A percentile compares a stretch with the other conserved stretches of the same genome.
Evolutionary conservation across 2,113 vertebrate species (phyloP).

Genomic region (Hippopotamus amphibius): DNA sequence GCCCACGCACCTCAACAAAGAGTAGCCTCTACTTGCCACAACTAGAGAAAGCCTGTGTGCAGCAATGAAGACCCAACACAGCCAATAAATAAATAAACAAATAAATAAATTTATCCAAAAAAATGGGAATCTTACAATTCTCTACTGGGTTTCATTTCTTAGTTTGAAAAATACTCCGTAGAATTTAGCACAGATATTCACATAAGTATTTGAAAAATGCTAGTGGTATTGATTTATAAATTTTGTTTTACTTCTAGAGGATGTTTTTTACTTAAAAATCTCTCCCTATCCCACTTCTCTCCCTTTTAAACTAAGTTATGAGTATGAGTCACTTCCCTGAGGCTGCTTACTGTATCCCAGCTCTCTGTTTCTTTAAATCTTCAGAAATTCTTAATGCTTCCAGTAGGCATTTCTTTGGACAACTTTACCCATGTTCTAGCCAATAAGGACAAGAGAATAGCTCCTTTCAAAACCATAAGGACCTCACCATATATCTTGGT

Average conservation of each 20-base stretch:
- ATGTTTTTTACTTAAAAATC: slow-evolving; percentile 17
- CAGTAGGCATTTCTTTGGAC: background rate
- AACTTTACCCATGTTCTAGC: background rate
- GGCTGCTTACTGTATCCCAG: background rate
- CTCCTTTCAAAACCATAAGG: slow-evolving; percentile 10
- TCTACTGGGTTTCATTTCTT: background rate
- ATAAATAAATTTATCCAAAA: background rate
- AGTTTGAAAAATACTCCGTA: slow-evolving; percentile 29
- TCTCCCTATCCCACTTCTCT: background rate
- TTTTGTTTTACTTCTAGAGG: background rate
- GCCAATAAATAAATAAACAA: too few relatives aligned
- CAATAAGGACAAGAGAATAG: background rate
- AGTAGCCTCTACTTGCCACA: too few relatives aligned
- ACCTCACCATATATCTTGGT: background rate
- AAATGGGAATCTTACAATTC: slow-evolving; percentile 13
- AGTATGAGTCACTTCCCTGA: background rate
- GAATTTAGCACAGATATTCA: background rate
- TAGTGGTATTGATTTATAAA: background rate
- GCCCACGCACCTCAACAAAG: too few relatives aligned
- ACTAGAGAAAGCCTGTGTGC: too few relatives aligned
- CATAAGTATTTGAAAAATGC: background rate
- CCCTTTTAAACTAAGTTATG: background rate
- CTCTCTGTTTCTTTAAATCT: background rate
- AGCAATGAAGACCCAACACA: too few relatives aligned
- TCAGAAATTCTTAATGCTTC: background rate